Evolutionary conservation across 2,888 invertebrate species (phyloP).

Genomic region (Euclidia mi): DNA sequence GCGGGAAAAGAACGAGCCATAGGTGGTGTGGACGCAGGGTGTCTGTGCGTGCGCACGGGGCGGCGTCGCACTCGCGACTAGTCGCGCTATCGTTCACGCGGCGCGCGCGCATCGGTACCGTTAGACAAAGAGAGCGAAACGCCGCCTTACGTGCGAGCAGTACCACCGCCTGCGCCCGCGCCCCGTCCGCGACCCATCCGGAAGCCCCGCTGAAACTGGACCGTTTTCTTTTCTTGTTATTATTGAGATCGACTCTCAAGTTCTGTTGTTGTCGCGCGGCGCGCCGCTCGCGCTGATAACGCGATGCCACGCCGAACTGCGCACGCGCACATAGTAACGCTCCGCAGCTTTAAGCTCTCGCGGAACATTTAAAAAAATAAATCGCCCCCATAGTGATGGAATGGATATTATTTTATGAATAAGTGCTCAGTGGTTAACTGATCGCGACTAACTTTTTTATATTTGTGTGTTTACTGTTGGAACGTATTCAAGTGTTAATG

Average conservation of each 20-base stretch:
- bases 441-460: conserved; percentile 61
- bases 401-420: conserved; percentile 78
- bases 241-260: conserved; percentile 89
- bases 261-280: conserved; percentile 89
- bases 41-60: conserved; percentile 60
- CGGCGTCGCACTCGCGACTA: conserved; percentile 85
- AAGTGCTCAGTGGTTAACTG: conserved; percentile 76
- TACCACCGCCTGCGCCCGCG: conserved; percentile 71
- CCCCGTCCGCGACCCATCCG: conserved; percentile 87
- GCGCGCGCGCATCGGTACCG: conserved; percentile 77
- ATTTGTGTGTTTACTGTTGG: conserved; percentile 62
- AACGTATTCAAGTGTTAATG: conserved; percentile 62
- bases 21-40: conserved; percentile 34
- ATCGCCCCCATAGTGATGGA: conserved; percentile 72
- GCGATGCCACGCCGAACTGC: conserved; percentile 86
- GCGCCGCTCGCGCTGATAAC: conserved; percentile 88
- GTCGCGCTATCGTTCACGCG: conserved; percentile 82
- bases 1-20: conserved; percentile 61
- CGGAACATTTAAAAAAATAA: conserved; percentile 67
- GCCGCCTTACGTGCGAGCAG: conserved; percentile 73
- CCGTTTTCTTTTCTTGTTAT: conserved; percentile 90
- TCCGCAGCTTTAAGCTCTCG: conserved; percentile 83
- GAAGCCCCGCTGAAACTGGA: conserved; percentile 90
- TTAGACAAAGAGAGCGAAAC: conserved; percentile 84
- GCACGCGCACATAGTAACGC: conserved; percentile 80